Evolutionary conservation across 2,797 vertebrate species (phyloP).

Genomic region (Erethizon dorsatum): DNA sequence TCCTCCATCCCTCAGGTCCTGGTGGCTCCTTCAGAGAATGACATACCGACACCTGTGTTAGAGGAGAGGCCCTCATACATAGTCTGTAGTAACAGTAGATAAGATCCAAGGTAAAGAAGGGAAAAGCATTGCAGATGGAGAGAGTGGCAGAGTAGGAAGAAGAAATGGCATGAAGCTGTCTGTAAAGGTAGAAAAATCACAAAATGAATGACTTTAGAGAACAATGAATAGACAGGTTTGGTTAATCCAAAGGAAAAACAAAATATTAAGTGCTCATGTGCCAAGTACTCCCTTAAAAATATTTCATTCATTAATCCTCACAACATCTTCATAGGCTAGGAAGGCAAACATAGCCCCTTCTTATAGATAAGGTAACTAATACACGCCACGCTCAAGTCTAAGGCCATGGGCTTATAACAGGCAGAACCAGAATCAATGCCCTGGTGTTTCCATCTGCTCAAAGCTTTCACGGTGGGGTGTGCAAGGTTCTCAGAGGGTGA

Average conservation of each 20-base stretch:
- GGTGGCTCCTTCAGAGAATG: neutral
- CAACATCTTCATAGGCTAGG: neutral
- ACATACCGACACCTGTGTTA: neutral
- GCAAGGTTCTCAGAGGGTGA: neutral
- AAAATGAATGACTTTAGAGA: neutral
- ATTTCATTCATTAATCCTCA: neutral
- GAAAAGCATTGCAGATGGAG: neutral
- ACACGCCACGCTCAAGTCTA: neutral
- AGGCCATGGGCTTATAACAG: neutral
- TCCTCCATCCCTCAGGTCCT: neutral
- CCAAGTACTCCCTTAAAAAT: neutral
- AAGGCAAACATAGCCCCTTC: neutral
- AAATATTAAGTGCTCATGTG: neutral
- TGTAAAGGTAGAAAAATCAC: neutral
- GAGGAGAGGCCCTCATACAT: neutral
- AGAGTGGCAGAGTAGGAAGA: neutral
- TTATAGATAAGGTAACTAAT: neutral
- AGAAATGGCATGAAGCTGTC: neutral
- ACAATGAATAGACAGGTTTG: neutral
- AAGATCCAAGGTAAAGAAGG: neutral
- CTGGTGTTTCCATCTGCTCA: neutral
- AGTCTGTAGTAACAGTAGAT: neutral
- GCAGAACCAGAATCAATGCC: neutral
- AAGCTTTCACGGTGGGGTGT: neutral
- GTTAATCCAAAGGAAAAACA: neutral